These are phyloP conservation scores for Timandra comae DNA, from an alignment of 2,888 invertebrate genomes.

Conservation along the genomic window DNA sequence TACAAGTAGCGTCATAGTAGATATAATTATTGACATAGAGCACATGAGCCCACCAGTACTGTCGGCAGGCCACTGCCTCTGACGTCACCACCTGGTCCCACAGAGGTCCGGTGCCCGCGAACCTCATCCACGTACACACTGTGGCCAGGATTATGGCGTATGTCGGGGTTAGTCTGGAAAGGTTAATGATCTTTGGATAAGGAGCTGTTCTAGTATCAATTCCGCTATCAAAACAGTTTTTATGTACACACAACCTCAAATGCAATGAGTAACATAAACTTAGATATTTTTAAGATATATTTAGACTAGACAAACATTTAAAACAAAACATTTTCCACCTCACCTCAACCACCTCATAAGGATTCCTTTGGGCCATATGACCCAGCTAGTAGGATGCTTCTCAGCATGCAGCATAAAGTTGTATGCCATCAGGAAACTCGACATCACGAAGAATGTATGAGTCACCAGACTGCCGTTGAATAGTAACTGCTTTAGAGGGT, in stretches of 20 bases:
- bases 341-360: conserved; percentile 60
- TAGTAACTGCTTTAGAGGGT: conserved; percentile 51
- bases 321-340: not conserved
- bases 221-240: not conserved
- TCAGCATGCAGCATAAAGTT: conserved; percentile 51
- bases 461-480: conserved; percentile 58
- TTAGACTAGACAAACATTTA: too few species aligned
- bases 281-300: too few species aligned
- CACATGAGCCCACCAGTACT: conserved; percentile 67
- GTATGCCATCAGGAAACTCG: conserved; percentile 57
- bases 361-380: conserved; percentile 48
- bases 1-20: conserved; percentile 41
- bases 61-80: conserved; percentile 50
- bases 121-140: conserved; percentile 49
- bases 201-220: not conserved
- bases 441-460: conserved; percentile 63
- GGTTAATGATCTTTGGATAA: too few species aligned
- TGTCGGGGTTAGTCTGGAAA: conserved; percentile 51
- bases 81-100: conserved; percentile 47
- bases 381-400: conserved; percentile 36
- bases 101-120: conserved; percentile 49
- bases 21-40: conserved; percentile 66
- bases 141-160: conserved; percentile 54
- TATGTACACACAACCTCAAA: too few species aligned
- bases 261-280: too few species aligned